Evolutionary conservation across 2,888 invertebrate genomes (phyloP).

Genomic region (Dryocosmus kuriphilus): DNA sequence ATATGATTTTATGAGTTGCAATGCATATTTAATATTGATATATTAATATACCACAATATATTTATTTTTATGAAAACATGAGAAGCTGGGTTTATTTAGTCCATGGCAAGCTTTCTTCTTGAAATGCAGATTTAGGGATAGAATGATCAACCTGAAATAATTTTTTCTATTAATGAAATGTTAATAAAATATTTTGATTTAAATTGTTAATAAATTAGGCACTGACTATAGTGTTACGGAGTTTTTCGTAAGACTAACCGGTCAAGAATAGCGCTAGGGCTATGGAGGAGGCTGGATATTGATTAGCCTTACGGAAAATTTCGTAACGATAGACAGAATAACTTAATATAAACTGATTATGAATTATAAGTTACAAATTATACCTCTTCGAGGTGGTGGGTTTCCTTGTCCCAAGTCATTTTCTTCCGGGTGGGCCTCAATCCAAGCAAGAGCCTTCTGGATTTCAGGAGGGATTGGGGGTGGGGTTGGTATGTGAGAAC

Average conservation of each 20-base stretch:
- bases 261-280: no score
- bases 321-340: no score
- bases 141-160: slow-evolving; percentile 65
- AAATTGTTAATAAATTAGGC: no score
- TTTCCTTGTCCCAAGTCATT: slow-evolving; percentile 61
- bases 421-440: slow-evolving; percentile 77
- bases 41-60: slow-evolving; percentile 67
- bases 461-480: slow-evolving; percentile 77
- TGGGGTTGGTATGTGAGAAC: slow-evolving; percentile 76
- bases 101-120: slow-evolving; percentile 72
- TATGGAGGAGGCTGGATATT: no score
- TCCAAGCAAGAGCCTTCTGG: slow-evolving; percentile 76
- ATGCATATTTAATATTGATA: slow-evolving; percentile 60
- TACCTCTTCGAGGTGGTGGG: slow-evolving; percentile 68
- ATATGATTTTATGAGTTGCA: slow-evolving; percentile 50
- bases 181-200: background rate
- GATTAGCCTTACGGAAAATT: no score
- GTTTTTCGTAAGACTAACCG: no score
- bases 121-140: slow-evolving; percentile 66
- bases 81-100: slow-evolving; percentile 67
- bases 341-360: no score
- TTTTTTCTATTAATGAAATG: background rate
- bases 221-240: no score
- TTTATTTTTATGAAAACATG: slow-evolving; percentile 63
- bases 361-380: slow-evolving; percentile 13